phyloP scores from a whole-genome alignment of 2,888 invertebrate species.

The Scaptodrosophila latifasciaeformis region DNA sequence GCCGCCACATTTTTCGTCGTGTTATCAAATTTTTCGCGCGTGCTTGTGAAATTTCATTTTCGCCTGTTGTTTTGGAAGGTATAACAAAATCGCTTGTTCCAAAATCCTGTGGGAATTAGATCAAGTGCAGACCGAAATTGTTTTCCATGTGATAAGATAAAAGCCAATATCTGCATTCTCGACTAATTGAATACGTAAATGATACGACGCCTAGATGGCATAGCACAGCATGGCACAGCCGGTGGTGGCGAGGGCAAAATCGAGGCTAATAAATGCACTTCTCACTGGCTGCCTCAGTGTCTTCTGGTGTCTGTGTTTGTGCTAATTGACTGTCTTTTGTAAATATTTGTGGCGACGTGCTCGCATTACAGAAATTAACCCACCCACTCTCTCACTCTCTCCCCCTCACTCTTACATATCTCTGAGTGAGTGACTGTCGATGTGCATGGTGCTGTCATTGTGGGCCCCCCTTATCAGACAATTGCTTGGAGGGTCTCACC shows the following conservation, averaged over 20 bases:
- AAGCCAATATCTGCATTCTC: not conserved
- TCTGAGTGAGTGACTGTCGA: not conserved
- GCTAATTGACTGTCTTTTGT: constrained; percentile 28
- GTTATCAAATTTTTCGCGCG: constrained; percentile 48
- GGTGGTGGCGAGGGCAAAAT: no score
- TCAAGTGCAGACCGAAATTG: not conserved
- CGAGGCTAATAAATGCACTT: no score
- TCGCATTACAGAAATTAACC: constrained; percentile 26
- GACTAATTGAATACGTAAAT: no score
- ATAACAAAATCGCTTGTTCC: no score
- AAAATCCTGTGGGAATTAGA: not conserved
- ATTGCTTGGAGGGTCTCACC: no score
- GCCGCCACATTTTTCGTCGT: constrained; percentile 18
- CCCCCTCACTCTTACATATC: not conserved
- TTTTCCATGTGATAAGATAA: constrained; percentile 1
- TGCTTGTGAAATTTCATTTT: constrained; percentile 29
- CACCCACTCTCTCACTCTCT: no score
- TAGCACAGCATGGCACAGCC: no score
- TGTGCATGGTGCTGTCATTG: not conserved
- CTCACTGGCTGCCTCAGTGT: no score
- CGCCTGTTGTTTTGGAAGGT: constrained; percentile 3
- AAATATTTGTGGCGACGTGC: constrained; percentile 22
- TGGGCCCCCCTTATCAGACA: no score
- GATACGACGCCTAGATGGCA: no score
- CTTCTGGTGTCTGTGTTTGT: not conserved